phyloP scores from a whole-genome alignment of 2,888 invertebrate genomes.

The Protonemura montana region DNA sequence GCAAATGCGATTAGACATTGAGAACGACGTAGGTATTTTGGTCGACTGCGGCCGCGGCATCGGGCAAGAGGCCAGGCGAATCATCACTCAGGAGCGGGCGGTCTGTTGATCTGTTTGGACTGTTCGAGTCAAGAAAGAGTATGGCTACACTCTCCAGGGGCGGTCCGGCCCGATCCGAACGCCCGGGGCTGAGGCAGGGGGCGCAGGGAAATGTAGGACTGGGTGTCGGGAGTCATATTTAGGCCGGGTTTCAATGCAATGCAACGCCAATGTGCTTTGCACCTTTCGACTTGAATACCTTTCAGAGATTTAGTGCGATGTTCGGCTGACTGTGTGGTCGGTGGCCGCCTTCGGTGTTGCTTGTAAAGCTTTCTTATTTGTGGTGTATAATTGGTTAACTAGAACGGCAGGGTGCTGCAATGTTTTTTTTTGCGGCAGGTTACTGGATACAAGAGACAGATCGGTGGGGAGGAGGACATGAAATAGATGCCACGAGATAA shows the following conservation, averaged over 20 bases:
- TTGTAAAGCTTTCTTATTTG: slow-evolving; percentile 20
- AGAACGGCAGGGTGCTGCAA: slow-evolving; percentile 26
- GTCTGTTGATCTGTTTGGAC: not conserved
- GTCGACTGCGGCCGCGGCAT: not conserved
- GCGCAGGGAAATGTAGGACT: slow-evolving; percentile 8
- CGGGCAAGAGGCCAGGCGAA: not conserved
- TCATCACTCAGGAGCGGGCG: not conserved
- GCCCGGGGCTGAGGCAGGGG: slow-evolving; percentile 42
- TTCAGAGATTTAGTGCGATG: not conserved
- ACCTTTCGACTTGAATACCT: not conserved
- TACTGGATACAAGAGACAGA: not conserved
- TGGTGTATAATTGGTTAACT: slow-evolving; percentile 27
- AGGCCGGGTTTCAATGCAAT: slow-evolving; percentile 25
- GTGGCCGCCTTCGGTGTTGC: not conserved
- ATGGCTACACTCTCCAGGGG: slow-evolving; percentile 22
- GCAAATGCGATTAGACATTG: not conserved
- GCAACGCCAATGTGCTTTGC: slow-evolving; percentile 21
- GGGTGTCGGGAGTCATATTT: not conserved
- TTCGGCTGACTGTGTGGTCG: not conserved
- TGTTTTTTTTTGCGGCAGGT: not conserved
- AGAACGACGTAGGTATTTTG: not conserved
- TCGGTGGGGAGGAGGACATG: not conserved
- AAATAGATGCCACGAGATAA: not conserved
- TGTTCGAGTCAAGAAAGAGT: slow-evolving; percentile 13
- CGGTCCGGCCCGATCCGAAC: slow-evolving; percentile 37